Base-by-base conservation (phyloP, 2,797 vertebrate species). In the Lindbergichthys nudifrons region DNA sequence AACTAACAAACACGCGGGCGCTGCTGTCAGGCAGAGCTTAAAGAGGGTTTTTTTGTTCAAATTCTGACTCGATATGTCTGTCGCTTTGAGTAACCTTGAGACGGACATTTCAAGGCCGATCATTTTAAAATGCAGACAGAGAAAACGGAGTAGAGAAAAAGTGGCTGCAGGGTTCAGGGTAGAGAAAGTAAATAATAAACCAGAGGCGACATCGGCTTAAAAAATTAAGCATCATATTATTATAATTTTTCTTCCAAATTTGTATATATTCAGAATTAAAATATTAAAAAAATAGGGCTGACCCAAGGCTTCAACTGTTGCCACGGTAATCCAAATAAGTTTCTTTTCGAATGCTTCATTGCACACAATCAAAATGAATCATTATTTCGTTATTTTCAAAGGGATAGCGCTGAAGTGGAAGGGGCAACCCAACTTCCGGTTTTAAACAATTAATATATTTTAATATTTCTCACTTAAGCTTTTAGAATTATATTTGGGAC, bases 121-220 rank as follows among this genome's bases (percentile, higher is more conserved):
- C 0, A 51, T 70, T 69, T 57, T 61, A 48, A 78, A 70, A 65
- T 60, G 51, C 23, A 70, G 64, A 62, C 30, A 60, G 36, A 42
- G 4, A 36, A 39, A 45, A 62, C 47, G 1, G 47, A 74, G 39
- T 8, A 41, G 18, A 53, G 56, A n/a, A 14, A 47, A 2, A 19
- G 12, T 8, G 10, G 19, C 65, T 47, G 2, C 9, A 52, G 15
- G 3, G 39, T 64, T 39, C 36, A 59, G 7, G 18, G 1, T n/a
- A 39, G 23, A 14, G 15, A 19, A 46, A 13, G 32, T 21, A 30
- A 57, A 14, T 4, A 58, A 52, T 36, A 36, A 65, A 50, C 42
- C 51, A 2, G 0, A 53, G 36, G 12, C 47, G 46, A 73, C 10
- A 68, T 0, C 6, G 1, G 15, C 45, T n/a, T 36, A 41, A 53